phyloP scores from a whole-genome alignment of 2,888 invertebrate genomes.

The Drosophila kokeensis region DNA sequence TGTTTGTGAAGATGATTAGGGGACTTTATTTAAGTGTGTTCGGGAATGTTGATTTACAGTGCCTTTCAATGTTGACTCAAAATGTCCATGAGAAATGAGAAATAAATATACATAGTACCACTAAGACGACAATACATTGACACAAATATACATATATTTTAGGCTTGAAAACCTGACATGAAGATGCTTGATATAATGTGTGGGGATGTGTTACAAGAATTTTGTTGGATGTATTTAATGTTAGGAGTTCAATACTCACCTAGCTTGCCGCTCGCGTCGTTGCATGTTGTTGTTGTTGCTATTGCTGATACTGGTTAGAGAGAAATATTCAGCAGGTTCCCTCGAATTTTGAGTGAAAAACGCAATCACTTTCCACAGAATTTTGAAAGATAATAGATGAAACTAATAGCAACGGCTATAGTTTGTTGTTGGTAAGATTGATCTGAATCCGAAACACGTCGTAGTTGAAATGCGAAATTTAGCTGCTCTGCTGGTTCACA shows the following conservation, averaged over 20 bases:
- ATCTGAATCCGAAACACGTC: slow-evolving; percentile 32
- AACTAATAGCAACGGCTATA: slow-evolving; percentile 51
- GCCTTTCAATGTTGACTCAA: slow-evolving; percentile 15
- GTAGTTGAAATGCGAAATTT: slow-evolving; percentile 44
- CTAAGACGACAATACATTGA: not conserved
- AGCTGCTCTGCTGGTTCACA: slow-evolving; percentile 21
- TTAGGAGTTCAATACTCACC: slow-evolving; percentile 50
- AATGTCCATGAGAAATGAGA: not conserved
- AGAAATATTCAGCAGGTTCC: slow-evolving; percentile 30
- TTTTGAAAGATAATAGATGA: slow-evolving; percentile 60
- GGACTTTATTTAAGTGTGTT: not conserved
- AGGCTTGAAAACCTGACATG: slow-evolving; percentile 25
- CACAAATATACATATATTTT: not conserved
- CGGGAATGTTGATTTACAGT: not conserved
- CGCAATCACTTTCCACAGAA: slow-evolving; percentile 64
- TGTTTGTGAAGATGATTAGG: not conserved
- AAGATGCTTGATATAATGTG: not conserved
- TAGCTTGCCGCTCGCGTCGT: slow-evolving; percentile 71
- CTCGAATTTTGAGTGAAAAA: slow-evolving; percentile 61
- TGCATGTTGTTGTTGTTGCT: slow-evolving; percentile 54
- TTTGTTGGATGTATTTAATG: not conserved
- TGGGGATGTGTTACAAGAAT: not conserved
- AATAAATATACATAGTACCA: not conserved
- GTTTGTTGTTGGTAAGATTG: slow-evolving; percentile 45
- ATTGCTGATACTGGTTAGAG: slow-evolving; percentile 19